Percentiles rank a stretch among this genome's conserved stretches.
Conservation (phyloP, 2,113 vertebrate species). For the Corythoichthys haematopterus region DNA sequence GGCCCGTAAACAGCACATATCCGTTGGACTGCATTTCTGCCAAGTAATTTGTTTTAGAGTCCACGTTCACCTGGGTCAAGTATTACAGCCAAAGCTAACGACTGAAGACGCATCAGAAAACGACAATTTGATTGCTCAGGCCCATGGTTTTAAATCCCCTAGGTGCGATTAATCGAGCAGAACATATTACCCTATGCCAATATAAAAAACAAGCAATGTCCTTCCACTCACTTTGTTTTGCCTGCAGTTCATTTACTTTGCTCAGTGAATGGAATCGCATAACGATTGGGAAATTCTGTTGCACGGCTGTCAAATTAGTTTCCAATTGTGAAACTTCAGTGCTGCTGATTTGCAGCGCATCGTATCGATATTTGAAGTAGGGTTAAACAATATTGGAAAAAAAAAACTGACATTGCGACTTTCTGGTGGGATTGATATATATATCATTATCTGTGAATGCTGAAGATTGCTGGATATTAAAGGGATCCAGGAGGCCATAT, state of each 20-base stretch:
- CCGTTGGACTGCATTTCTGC: neutral
- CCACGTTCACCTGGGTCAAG: neutral
- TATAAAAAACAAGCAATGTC: neutral
- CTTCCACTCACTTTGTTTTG: neutral
- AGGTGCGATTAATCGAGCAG: neutral
- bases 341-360: too few species aligned
- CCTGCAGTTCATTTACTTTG: neutral
- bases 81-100: neutral
- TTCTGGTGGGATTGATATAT: too few species aligned
- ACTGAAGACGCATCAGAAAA: neutral
- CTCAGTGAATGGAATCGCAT: too few species aligned
- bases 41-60: neutral
- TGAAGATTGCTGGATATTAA: too few species aligned
- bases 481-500: too few species aligned
- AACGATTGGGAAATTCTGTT: too few species aligned
- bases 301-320: too few species aligned
- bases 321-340: too few species aligned
- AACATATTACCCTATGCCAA: neutral
- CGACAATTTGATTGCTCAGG: neutral
- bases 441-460: too few species aligned
- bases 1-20: neutral
- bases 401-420: too few species aligned
- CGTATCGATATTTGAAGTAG: too few species aligned
- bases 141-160: neutral
- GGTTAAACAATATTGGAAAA: too few species aligned